phyloP scores from a whole-genome alignment of 2,113 vertebrate species.

The Forbesichthys papilliferus region DNA sequence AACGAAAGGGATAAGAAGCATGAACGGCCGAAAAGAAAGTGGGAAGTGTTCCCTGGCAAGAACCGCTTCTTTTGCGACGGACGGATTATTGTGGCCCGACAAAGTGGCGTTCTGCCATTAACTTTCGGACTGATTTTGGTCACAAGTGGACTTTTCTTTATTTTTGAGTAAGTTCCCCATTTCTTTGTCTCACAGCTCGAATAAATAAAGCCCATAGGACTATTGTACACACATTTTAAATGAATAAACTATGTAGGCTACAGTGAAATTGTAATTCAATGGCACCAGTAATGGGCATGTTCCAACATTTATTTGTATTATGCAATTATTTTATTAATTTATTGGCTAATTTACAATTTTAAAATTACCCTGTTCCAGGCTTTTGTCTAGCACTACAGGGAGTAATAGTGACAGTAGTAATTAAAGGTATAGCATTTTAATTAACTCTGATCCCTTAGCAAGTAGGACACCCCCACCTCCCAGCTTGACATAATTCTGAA shows the following conservation, averaged over 20 bases:
- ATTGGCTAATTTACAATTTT: no score
- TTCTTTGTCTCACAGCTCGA: neutral
- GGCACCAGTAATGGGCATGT: no score
- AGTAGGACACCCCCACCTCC: neutral
- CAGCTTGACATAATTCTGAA: constrained; percentile 3
- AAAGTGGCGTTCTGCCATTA: constrained; percentile 87
- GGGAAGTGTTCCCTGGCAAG: constrained; percentile 90
- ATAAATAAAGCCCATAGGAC: no score
- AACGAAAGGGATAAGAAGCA: constrained; percentile 1
- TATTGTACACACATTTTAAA: no score
- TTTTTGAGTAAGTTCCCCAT: constrained; percentile 86
- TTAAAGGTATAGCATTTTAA: constrained; percentile 46
- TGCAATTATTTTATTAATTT: no score
- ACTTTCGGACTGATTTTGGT: constrained; percentile 88
- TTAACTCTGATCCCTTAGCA: constrained; percentile 27
- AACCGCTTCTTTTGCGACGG: constrained; percentile 92
- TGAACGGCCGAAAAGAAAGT: constrained; percentile 77
- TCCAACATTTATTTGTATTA: no score
- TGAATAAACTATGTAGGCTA: no score
- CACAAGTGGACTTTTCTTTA: constrained; percentile 89
- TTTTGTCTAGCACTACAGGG: constrained; percentile 7
- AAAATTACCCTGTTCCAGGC: no score
- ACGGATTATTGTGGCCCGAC: constrained; percentile 85
- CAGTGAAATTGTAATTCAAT: no score
- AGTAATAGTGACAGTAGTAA: constrained; percentile 15